Evolutionary conservation across 2,113 vertebrate species (phyloP), one percentile per base, ranked within the genome.

Genomic region (Neomonachus schauinslandi): DNA sequence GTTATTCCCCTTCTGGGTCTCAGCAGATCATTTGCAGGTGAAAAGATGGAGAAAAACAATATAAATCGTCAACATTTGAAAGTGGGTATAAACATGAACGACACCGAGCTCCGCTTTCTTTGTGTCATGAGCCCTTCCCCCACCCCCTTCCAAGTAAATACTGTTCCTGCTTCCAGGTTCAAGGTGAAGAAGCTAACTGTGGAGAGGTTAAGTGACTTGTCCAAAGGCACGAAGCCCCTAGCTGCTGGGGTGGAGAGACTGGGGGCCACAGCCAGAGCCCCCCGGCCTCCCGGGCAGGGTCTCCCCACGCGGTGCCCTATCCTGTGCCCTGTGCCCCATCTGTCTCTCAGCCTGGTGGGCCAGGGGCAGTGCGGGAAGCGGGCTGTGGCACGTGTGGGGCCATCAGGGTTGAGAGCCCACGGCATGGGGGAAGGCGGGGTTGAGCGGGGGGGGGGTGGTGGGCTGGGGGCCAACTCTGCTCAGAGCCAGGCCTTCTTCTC

Each of bases 401-500:
- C 77, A 51, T 85, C 77, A 26, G 42, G 93, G 82, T 42, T 39
- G 83, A 84, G 63, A 57, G 36, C 84, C 80, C 51, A 10, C 0
- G n/a, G 63, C 39, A 9, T 0, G 4, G 88, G 69, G 87, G 79
- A 46, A 89, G 95, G 91, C 5, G 72, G 95, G 55, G 36, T 24
- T 22, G 69, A 39, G n/a, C 19, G 7, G 0, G 76, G 53, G 72
- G 77, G 0, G 10, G 97, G 97, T 39, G 79, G 77, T 0, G 10
- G 97, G 97, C 65, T 1, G 42, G 92, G 91, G 89, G 97, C 97
- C 92, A 83, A 42, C 51, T 65, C 57, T 2, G 39, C 97, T 67
- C n/a, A 0, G 53, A 92, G 96, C 87, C 97, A 96, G 94, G 74
- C 97, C 98, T 97, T 98, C 97, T 96, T 98, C 92, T 95, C 72